Percentiles rank a stretch among this genome's conserved stretches.
Conservation (phyloP, 2,113 vertebrate species). For the Pseudonaja textilis region DNA sequence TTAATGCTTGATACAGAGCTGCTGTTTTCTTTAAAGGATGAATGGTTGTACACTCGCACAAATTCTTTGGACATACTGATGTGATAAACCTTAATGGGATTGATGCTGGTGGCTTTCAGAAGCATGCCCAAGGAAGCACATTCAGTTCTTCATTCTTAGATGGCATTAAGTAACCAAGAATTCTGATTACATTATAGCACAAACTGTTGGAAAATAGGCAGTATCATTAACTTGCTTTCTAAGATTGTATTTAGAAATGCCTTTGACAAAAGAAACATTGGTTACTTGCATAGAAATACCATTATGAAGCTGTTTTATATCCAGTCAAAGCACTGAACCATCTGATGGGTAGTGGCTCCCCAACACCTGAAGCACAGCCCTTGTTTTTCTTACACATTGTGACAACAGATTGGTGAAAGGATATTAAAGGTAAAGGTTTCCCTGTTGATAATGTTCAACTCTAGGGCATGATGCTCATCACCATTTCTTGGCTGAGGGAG, state of each 20-base stretch:
- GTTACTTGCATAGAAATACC: background rate
- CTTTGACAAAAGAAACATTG: conserved; percentile 5
- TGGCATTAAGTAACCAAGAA: conserved; percentile 3
- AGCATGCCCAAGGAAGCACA: background rate
- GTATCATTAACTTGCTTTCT: conserved; percentile 8
- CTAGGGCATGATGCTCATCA: background rate
- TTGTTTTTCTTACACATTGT: background rate
- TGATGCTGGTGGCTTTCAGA: background rate
- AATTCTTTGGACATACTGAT: background rate
- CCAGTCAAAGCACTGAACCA: background rate
- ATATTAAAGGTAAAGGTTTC: background rate
- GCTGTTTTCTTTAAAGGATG: background rate
- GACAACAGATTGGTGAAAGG: conserved; percentile 11
- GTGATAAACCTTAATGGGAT: background rate
- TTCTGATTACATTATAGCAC: background rate
- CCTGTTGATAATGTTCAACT: background rate
- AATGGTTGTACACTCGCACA: background rate
- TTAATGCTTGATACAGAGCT: background rate
- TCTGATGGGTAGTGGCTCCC: background rate
- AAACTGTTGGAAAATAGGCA: conserved; percentile 11
- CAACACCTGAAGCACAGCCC: background rate
- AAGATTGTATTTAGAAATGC: background rate
- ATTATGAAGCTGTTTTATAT: background rate
- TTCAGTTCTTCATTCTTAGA: conserved; percentile 12
- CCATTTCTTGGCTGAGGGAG: background rate